Evolutionary conservation across 2,888 invertebrate genomes (phyloP), one percentile per base, ranked within the genome.

Genomic region (Andrena fulva): DNA sequence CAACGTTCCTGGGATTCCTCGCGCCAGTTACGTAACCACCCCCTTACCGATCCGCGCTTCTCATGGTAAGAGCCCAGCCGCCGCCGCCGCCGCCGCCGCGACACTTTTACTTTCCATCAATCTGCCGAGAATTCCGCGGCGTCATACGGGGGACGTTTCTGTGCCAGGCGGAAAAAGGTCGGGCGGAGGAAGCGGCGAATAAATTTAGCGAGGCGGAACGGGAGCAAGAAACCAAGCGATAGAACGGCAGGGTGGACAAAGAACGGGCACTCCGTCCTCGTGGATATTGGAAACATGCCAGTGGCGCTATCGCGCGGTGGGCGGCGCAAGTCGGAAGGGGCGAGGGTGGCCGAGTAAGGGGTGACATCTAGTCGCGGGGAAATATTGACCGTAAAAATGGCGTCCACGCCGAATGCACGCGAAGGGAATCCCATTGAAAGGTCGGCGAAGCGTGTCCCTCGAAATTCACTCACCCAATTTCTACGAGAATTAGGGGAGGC

Each of bases 311-410:
- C 93, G 85, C 84, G 76, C 89, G 88, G 87, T 75, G 87, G 77
- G 80, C 78, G 73, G 70, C 66, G 74, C 75, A 87, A 90, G 81
- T 82, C 74, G 54, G 80, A 42, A 77, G 79, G 85, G 80, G 62
- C 72, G 80, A 77, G 76, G 70, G 62, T 42, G 80, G 71, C 77
- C 82, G 85, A 73, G 84, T 67, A 89, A 86, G 84, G 86, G 80
- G 87, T 90, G 92, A 91, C 91, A 92, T 89, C 92, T 92, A 90
- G 90, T 85, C 81, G 73, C 52, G 63, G 71, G 81, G 85, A 89
- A 88, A 90, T 92, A 93, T 93, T 92, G 93, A 92, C 92, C 91
- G 89, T 84, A 89, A 90, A 89, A 90, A 90, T 89, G 91, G 91
- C 91, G 91, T 90, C 90, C 89, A 88, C 83, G 84, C 84, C 81